A percentile compares a stretch with the other conserved stretches of the same genome.
Evolutionary conservation across 53 echinoderm and acorn worm genomes (phyloP).

Genomic region (Henricia sp.): DNA sequence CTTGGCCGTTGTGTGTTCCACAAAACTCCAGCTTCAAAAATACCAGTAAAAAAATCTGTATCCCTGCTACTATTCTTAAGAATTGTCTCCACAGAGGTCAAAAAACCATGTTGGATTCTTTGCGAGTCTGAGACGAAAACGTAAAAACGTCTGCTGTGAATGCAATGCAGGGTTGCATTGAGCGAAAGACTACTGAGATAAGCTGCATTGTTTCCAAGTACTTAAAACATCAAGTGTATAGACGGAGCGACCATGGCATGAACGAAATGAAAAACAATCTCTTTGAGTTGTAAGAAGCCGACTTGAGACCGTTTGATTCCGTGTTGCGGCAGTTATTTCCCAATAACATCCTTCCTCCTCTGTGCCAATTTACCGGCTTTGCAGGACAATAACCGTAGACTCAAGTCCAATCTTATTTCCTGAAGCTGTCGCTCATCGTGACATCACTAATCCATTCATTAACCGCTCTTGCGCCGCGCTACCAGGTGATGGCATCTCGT

Average conservation of each 20-base stretch:
- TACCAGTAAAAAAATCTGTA: not conserved
- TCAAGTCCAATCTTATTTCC: constrained; percentile 30
- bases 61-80: not conserved
- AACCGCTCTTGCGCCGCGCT: not conserved
- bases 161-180: not conserved
- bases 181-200: not conserved
- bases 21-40: not conserved
- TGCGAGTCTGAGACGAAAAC: constrained; percentile 16
- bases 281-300: too few species aligned
- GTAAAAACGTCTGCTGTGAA: not conserved
- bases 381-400: not conserved
- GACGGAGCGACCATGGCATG: too few species aligned
- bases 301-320: not conserved
- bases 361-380: not conserved
- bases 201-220: constrained; percentile 14
- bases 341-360: constrained; percentile 9
- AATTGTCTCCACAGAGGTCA: constrained; percentile 7
- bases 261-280: too few species aligned
- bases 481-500: constrained; percentile 24
- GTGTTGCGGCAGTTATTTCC: not conserved
- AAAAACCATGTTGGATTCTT: constrained; percentile 18
- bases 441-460: constrained; percentile 43
- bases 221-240: too few species aligned
- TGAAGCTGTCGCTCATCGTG: constrained; percentile 11
- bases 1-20: constrained; percentile 34